Evolutionary conservation across 2,113 vertebrate genomes (phyloP), one percentile per base, ranked within the genome.

Genomic region (Ceuthmochares aereus): DNA sequence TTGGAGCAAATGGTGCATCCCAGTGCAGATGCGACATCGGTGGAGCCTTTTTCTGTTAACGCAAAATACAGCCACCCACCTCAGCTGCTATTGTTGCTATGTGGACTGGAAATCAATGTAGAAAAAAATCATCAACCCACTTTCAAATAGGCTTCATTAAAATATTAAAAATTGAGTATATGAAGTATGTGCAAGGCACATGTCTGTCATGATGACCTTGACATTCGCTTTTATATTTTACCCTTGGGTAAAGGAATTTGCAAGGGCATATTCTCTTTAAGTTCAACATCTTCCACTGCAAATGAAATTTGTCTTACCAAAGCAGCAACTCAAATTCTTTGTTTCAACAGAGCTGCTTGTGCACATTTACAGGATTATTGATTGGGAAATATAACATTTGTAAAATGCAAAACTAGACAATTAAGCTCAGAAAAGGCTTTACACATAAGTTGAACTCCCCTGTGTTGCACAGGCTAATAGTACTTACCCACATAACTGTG

Each of bases 1-100:
- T 95, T 90, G 75, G n/a, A 93, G 94, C 93, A 94, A 96, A 96
- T 54, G 92, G 94, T 94, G 82, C 92, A 91, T 92, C 89, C 93
- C 93, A 66, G 90, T 40, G 64, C 96, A 94, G 97, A 92, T 84
- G 89, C 93, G 85, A 88, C 43, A 95, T 30, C 26, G 0, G 60
- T 30, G 60, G 66, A 95, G 92, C 92, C 83, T 82, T 21, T 64
- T 91, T 88, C 94, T 93, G 91, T 75, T 51, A 81, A 84, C 22
- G 79, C 66, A 68, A 86, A 91, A 32, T 55, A 64, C 84, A 76
- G 69, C 84, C 54, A 59, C 76, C n/a, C 88, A 42, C 49, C 66
- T 94, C 60, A 7, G 66, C 55, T 34, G 78, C 51, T 58, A 5
- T 8, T 54, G 52, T 43, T 93, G 51, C 32, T 42, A 5, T 3